phyloP scores from a whole-genome alignment of 2,113 vertebrate species.

The Pelmatolapia mariae region DNA sequence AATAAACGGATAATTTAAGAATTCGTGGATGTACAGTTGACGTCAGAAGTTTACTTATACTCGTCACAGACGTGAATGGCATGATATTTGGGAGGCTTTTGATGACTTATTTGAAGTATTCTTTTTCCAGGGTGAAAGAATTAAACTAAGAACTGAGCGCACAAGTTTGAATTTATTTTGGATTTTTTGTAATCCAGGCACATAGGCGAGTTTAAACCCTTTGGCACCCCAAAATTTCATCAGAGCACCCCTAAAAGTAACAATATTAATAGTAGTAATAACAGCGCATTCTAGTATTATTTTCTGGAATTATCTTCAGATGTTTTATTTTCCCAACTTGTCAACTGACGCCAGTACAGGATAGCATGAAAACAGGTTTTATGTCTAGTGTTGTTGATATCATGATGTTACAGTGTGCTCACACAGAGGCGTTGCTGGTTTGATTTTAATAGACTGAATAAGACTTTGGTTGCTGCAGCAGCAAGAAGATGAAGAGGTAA shows the following conservation, averaged over 20 bases:
- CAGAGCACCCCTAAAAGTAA: not conserved
- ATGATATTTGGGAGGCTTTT: not conserved
- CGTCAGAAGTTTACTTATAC: not conserved
- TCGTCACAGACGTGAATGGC: not conserved
- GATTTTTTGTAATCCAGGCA: not conserved
- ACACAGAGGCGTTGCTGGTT: not conserved
- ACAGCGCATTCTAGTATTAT: not conserved
- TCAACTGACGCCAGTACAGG: not conserved
- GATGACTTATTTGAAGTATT: not conserved
- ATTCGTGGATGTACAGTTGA: not conserved
- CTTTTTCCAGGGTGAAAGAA: not conserved
- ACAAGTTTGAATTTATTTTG: not conserved
- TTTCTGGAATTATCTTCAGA: not conserved
- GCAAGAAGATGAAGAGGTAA: not conserved
- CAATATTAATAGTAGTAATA: not conserved
- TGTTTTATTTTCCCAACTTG: not conserved
- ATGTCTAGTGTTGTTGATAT: not conserved
- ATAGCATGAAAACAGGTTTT: not conserved
- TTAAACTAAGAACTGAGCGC: not conserved
- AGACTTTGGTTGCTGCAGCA: not conserved
- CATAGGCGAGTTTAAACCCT: not conserved
- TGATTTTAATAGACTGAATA: not conserved
- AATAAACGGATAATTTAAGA: not conserved
- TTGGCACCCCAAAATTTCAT: not conserved
- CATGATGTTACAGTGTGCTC: not conserved